Evolutionary conservation across 2,113 vertebrate species (phyloP), one percentile per base, ranked within the genome.

Genomic region (Pagrus major): DNA sequence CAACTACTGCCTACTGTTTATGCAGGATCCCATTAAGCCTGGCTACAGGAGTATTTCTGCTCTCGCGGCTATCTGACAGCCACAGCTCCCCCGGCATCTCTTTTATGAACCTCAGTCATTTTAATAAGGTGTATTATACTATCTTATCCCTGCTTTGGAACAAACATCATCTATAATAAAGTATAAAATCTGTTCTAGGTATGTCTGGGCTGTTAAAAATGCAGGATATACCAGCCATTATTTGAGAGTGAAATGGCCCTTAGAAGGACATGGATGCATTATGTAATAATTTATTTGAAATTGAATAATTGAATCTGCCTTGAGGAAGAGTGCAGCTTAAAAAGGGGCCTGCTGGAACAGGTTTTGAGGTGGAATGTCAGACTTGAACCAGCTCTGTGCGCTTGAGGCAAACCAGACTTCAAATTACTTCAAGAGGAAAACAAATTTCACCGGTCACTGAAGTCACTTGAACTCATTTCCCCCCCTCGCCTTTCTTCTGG

Each of bases 291-390:
- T 93, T 86, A 93, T 91, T 87, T 86, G 75, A 77, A 86, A 85
- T 88, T 90, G 76, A 93, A 94, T 93, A 88, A 93, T 91, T 94
- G 74, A 92, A 87, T 92, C 63, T 68, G 84, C 64, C 90, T 87
- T 51, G 59, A 87, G 91, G 87, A 90, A 84, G 74, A 78, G 54
- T 14, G 5, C 42, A 29, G 82, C 61, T 89, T 81, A 78, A 77
- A 85, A 70, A 63, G 60, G 76, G 58, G 78, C 76, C 69, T 77
- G 79, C 81, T 81, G 70, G 81, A 91, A 59, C 72, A 56, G 77
- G 73, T 58, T 77, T n/a, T n/a, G 56, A 72, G 80, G 81, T 83
- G 83, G 82, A 71, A 83, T 84, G 83, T 89, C 86, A 72, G 73
- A 27, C 76, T 71, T 21, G 7, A 68, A 83, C 71, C 72, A 61